phyloP scores from a whole-genome alignment of 2,113 vertebrate genomes.

The Alexandromys fortis region DNA sequence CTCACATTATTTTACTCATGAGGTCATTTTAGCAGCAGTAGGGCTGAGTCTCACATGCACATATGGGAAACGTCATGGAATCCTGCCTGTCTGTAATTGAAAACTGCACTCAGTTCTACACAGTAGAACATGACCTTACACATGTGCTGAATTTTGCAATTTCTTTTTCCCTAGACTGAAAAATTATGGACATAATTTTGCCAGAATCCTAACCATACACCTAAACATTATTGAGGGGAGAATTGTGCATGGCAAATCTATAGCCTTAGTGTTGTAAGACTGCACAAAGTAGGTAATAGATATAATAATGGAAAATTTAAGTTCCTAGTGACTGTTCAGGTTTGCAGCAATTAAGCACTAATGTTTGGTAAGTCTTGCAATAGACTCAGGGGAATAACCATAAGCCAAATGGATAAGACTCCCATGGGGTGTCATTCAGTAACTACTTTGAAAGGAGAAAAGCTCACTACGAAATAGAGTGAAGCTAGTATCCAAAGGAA shows the following conservation, averaged over 20 bases:
- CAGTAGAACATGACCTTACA: conserved; percentile 10
- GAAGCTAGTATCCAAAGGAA: neutral
- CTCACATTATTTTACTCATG: neutral
- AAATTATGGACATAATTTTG: conserved; percentile 41
- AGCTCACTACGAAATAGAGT: conserved; percentile 6
- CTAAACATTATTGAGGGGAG: neutral
- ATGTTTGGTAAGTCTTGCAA: neutral
- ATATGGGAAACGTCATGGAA: neutral
- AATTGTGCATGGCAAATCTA: neutral
- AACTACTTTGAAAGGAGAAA: conserved; percentile 3
- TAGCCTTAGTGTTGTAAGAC: no score
- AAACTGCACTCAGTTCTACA: conserved; percentile 6
- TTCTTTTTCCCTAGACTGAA: neutral
- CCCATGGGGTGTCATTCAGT: neutral
- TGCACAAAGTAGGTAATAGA: neutral
- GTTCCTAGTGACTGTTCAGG: neutral
- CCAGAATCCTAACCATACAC: neutral
- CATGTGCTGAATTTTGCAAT: conserved; percentile 11
- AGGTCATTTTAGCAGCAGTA: neutral
- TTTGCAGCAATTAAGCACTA: neutral
- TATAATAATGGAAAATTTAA: neutral
- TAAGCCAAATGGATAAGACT: neutral
- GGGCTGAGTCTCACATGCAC: neutral
- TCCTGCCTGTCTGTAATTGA: neutral
- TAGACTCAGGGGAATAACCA: neutral